phyloP scores from a whole-genome alignment of 2,888 invertebrate genomes.

The Cylloceria caligata region DNA sequence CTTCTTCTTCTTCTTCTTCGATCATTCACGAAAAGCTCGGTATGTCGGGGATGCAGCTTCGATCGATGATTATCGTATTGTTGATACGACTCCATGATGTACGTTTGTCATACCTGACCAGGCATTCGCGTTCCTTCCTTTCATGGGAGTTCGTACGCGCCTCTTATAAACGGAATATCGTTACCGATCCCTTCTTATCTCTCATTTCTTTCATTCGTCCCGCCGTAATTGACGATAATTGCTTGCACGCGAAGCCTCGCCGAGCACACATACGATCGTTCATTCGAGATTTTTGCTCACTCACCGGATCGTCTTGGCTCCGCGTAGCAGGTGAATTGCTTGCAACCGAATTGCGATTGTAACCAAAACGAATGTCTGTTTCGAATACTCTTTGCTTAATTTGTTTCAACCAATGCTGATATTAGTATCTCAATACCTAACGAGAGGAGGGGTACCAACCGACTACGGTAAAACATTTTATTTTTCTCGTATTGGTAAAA shows the following conservation, averaged over 20 bases:
- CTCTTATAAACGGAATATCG: conserved; percentile 31
- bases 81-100: conserved; percentile 4
- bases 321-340: conserved; percentile 48
- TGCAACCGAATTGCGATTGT: conserved; percentile 34
- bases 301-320: neutral
- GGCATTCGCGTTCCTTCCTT: conserved; percentile 38
- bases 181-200: conserved; percentile 46
- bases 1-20: neutral
- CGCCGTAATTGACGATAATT: conserved; percentile 73
- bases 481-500: too few relatives aligned
- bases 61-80: conserved; percentile 34
- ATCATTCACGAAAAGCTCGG: conserved; percentile 29
- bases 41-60: conserved; percentile 14
- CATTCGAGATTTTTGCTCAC: conserved; percentile 6
- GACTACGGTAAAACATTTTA: neutral
- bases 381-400: neutral
- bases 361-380: neutral
- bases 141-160: conserved; percentile 30
- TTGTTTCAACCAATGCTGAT: neutral
- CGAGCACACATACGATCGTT: neutral
- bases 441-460: too few relatives aligned
- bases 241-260: conserved; percentile 64
- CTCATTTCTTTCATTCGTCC: conserved; percentile 49
- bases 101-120: neutral
- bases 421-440: neutral